A percentile compares a stretch with the other conserved stretches of the same genome.
Evolutionary conservation across 2,888 invertebrate genomes (phyloP).

Genomic region (Sussaba pulchella): DNA sequence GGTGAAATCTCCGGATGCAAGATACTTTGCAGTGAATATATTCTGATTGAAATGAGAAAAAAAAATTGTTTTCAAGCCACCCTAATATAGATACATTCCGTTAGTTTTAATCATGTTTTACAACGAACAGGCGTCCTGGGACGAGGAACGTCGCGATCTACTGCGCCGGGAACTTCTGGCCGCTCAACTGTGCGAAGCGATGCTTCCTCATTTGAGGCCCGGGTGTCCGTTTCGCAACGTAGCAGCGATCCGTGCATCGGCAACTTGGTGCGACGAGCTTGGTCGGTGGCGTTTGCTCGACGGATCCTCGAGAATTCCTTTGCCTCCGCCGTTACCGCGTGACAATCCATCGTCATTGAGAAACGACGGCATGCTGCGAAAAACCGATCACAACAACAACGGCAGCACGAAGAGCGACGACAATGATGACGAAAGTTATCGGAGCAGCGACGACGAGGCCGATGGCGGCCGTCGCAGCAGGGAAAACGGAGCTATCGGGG

Average conservation of each 20-base stretch:
- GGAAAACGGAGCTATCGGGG: slow-evolving; percentile 45
- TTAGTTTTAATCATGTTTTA: too few relatives aligned
- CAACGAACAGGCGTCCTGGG: slow-evolving; percentile 80
- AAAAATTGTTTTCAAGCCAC: too few relatives aligned
- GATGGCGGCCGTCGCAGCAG: slow-evolving; percentile 45
- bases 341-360: slow-evolving; percentile 48
- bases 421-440: slow-evolving; percentile 67
- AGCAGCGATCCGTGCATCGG: slow-evolving; percentile 76
- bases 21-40: too few relatives aligned
- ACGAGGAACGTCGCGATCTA: slow-evolving; percentile 82
- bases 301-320: slow-evolving; percentile 76
- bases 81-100: too few relatives aligned
- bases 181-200: slow-evolving; percentile 82
- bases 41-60: too few relatives aligned
- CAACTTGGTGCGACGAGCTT: slow-evolving; percentile 82
- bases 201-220: slow-evolving; percentile 82
- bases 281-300: slow-evolving; percentile 82
- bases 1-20: too few relatives aligned
- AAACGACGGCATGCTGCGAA: slow-evolving; percentile 65
- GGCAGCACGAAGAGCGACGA: slow-evolving; percentile 67
- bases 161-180: slow-evolving; percentile 81
- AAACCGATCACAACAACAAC: slow-evolving; percentile 79
- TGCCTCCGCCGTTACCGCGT: slow-evolving; percentile 77
- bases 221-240: slow-evolving; percentile 82
- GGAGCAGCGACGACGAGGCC: slow-evolving; percentile 58